phyloP scores from a whole-genome alignment of 2,113 vertebrate species.

The Egretta garzetta region DNA sequence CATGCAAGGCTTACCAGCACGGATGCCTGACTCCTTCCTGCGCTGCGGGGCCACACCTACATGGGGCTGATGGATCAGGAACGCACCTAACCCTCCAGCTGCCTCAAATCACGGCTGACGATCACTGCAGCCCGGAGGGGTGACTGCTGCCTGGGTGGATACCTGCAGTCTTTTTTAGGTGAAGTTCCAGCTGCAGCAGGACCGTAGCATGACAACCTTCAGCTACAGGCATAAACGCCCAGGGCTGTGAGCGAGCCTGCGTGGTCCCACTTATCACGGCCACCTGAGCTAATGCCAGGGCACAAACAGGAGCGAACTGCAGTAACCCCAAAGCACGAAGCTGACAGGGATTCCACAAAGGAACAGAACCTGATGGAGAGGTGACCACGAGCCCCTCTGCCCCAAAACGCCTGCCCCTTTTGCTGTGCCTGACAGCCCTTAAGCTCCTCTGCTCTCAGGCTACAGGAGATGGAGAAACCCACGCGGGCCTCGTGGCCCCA shows the following conservation, averaged over 20 bases:
- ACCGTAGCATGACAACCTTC: not conserved
- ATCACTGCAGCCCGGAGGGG: not conserved
- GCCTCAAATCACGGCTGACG: not conserved
- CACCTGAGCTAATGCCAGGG: not conserved
- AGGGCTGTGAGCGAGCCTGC: not conserved
- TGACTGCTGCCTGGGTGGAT: rapidly evolving
- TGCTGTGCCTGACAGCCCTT: not conserved
- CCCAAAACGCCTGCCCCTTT: rapidly evolving
- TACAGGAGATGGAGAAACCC: too few relatives aligned
- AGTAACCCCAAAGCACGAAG: not conserved
- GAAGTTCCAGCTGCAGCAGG: not conserved
- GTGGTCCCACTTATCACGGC: rapidly evolving
- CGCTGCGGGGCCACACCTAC: not conserved
- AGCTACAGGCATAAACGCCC: not conserved
- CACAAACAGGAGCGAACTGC: not conserved
- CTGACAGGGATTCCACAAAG: not conserved
- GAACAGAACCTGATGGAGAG: not conserved
- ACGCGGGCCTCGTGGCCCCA: rapidly evolving
- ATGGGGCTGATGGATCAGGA: not conserved
- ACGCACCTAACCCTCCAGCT: not conserved
- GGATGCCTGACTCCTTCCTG: not conserved
- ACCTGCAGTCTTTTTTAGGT: not conserved
- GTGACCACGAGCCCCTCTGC: not conserved
- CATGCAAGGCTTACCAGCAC: not conserved
- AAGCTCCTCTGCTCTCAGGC: not conserved